Evolutionary conservation across 2,888 invertebrate genomes (phyloP), one percentile per base, ranked within the genome.

Genomic region (Eupsilia transversa): DNA sequence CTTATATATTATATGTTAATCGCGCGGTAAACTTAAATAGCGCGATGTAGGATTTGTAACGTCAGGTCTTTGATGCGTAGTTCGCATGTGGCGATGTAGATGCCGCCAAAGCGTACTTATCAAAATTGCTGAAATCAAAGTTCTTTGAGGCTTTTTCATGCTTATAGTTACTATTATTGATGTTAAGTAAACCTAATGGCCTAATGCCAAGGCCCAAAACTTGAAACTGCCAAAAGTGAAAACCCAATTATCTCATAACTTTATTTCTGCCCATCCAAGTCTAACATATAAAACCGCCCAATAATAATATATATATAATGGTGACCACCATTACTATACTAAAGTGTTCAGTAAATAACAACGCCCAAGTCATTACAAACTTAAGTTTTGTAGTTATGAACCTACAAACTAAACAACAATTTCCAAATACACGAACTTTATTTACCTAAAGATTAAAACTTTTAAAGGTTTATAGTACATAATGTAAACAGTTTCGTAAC

Each of bases 391-490:
- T 43, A 43, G 27, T 30, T 30, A 63, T 14, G 17, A 49, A 52
- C 46, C 35, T 27, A 68, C 46, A 65, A 41, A 72, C 59, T 12
- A 20, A 54, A 56, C 17, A 20, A 7, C n/a, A 6, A 20, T 2
- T 5, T 49, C 56, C 30, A 9, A 56, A 23, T 57, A 17, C 59
- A 43, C n/a, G 23, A 56, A 68, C 12, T 30, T 56, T 79, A 74
- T 86, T 86, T 85, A 65, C 66, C 30, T 64, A 69, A 35, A 76
- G 82, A 86, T 85, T 84, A 77, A 43, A 63, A 74, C 64, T 57
- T 86, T 80, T 78, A 72, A 52, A 73, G 71, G 72, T 59, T 41
- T 49, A 14, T 67, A 49, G 68, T 73, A 76, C 65, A 59, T 73
- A 75, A 79, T 72, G 72, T 75, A 67, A 80, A 76, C 71, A 54